Evolutionary conservation across 37 sponge, comb jelly and placozoan species (phyloP), one percentile per base, ranked within the genome.

Genomic region (Diacarnus erythraeanus): DNA sequence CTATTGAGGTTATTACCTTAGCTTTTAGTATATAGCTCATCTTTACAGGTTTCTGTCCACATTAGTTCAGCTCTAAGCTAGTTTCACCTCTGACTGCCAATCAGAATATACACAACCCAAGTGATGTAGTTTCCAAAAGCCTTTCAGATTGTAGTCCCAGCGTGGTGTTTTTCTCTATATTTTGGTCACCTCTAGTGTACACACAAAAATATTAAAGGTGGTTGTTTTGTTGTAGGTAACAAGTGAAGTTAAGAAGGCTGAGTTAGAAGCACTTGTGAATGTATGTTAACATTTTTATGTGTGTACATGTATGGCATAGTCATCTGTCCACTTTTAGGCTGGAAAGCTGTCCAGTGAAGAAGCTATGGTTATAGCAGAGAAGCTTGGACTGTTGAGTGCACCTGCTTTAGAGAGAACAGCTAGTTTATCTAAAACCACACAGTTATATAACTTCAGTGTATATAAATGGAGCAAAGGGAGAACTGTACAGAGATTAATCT

Each of bases 381-480:
- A 78, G 76, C 29, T 83, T 1, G 80, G 75, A 18, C 41, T 81
- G 26, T 36, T 61, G 18, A 60, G 42, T 44, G 51, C 57, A 0
- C 75, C 65, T 23, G 27, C 35, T 1, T 39, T 76, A 0, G 75
- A 38, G 0, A 42, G 87, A 22, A 37, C 80, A 10, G 27, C 20
- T 22, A 77, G 77, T 38, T 23, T 81, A 18, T 68, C 89, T 25
- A 79, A 57, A 33, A 60, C 74, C 21, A 68, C 47, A 18, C 65
- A 81, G 57, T 31, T 88, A 34, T 75, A 77, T 79, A 93, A 93
- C 72, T 93, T 93, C 71, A 75, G 78, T 77, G 89, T 93, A 25
- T 82, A 86, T 67, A 81, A 83, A 69, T 93, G 86, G 82, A 86
- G 67, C 60, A 84, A 86, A 58, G 77, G 78, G 0, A 58, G 75